Percentiles rank a stretch among this genome's conserved stretches.
These are phyloP conservation scores for Podabrus alpinus DNA, from an alignment of 2,888 invertebrate species.

Conservation along the genomic window DNA sequence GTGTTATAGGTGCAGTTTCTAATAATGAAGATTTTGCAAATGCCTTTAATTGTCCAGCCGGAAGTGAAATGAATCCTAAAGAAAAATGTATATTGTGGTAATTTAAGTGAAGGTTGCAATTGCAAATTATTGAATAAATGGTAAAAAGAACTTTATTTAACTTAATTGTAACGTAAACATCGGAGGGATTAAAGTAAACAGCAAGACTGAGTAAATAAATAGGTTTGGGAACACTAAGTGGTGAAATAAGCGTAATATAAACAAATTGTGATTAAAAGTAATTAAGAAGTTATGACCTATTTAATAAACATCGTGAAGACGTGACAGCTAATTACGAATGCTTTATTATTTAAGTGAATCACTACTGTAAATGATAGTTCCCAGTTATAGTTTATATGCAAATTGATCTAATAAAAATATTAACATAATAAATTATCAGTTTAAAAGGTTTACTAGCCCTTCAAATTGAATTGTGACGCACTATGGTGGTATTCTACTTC, in stretches of 20 bases:
- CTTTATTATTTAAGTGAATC: background rate
- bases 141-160: background rate
- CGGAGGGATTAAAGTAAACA: background rate
- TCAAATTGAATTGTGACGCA: background rate
- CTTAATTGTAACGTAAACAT: too few relatives aligned
- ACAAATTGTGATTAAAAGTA: background rate
- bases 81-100: slow-evolving; percentile 52
- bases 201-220: background rate
- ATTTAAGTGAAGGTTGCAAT: background rate
- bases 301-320: background rate
- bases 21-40: slow-evolving; percentile 52
- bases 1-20: slow-evolving; percentile 52
- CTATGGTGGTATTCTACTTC: background rate
- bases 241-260: background rate
- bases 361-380: background rate
- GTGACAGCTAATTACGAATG: background rate
- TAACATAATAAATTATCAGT: background rate
- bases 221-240: background rate
- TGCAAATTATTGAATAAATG: background rate
- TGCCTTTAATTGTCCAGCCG: slow-evolving; percentile 49
- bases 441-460: background rate
- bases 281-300: background rate
- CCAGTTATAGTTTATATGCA: background rate
- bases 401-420: background rate
- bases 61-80: slow-evolving; percentile 50